Conservation (phyloP, 2,888 invertebrate species). For the Drosophila subquinaria region DNA sequence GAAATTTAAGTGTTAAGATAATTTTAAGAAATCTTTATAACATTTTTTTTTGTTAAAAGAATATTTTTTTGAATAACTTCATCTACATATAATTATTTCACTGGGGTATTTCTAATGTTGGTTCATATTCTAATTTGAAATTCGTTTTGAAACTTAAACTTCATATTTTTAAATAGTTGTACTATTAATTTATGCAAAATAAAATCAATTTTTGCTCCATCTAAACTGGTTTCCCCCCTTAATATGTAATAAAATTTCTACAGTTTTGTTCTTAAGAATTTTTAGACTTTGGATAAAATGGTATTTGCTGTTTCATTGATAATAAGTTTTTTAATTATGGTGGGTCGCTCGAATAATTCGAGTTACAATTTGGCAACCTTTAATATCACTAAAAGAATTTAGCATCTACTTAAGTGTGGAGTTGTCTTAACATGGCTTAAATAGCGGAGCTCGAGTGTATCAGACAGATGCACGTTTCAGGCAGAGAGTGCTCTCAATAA, state of each 20-base stretch:
- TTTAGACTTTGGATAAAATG: not conserved
- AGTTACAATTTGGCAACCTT: not conserved
- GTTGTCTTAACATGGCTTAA: constrained; percentile 3
- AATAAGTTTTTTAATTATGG: constrained; percentile 16
- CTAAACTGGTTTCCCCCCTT: no score
- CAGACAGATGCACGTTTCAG: constrained; percentile 85
- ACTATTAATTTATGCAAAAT: no score
- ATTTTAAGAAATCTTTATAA: no score
- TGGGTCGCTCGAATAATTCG: constrained; percentile 12
- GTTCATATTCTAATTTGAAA: no score
- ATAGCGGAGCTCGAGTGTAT: constrained; percentile 46
- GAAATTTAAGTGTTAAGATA: no score
- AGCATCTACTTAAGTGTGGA: not conserved
- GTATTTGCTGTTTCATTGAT: not conserved
- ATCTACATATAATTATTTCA: no score
- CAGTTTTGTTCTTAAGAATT: not conserved
- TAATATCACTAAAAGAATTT: not conserved
- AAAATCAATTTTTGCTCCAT: no score
- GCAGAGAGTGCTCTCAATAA: constrained; percentile 85
- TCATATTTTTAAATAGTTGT: no score
- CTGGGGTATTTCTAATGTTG: no score
- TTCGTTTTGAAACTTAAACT: no score
- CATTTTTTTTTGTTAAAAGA: no score
- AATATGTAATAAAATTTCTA: constrained; percentile 6
- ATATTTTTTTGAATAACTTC: no score